These are phyloP conservation scores for Athalia cordata DNA, from an alignment of 2,888 invertebrate genomes.

Conservation along the genomic window DNA sequence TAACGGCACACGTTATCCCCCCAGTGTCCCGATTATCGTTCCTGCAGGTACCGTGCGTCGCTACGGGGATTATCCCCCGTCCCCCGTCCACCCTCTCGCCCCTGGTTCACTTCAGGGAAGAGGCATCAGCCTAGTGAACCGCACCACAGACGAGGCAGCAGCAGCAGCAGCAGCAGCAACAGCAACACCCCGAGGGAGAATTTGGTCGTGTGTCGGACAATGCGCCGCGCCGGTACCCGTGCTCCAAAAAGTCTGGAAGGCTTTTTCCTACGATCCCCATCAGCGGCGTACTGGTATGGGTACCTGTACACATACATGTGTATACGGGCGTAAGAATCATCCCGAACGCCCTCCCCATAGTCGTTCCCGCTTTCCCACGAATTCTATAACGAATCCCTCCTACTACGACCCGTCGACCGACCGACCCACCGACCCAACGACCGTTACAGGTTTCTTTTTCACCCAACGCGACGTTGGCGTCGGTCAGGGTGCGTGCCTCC, in stretches of 20 bases:
- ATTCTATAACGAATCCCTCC: conserved; percentile 69
- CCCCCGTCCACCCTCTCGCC: conserved; percentile 6
- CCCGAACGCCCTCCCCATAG: conserved; percentile 10
- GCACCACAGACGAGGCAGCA: background rate
- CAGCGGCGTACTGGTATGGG: background rate
- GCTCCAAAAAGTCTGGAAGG: conserved; percentile 51
- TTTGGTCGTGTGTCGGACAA: conserved; percentile 64
- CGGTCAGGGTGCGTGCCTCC: conserved; percentile 43
- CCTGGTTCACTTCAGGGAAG: background rate
- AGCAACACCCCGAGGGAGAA: conserved; percentile 19
- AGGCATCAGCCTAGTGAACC: background rate
- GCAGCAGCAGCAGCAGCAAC: conserved; percentile 10
- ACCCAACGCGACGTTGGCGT: conserved; percentile 48
- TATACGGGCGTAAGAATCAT: background rate
- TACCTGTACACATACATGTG: background rate
- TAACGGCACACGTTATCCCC: conserved; percentile 20
- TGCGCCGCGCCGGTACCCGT: conserved; percentile 53
- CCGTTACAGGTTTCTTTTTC: conserved; percentile 68
- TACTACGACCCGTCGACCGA: conserved; percentile 55
- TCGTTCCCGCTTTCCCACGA: conserved; percentile 65
- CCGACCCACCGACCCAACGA: conserved; percentile 43
- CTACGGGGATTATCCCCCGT: conserved; percentile 7
- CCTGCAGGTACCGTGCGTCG: conserved; percentile 18
- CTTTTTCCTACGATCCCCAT: conserved; percentile 55
- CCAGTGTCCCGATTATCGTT: conserved; percentile 1